Conservation (phyloP, 1,140 invertebrate species). For the Diabrotica virgifera region DNA sequence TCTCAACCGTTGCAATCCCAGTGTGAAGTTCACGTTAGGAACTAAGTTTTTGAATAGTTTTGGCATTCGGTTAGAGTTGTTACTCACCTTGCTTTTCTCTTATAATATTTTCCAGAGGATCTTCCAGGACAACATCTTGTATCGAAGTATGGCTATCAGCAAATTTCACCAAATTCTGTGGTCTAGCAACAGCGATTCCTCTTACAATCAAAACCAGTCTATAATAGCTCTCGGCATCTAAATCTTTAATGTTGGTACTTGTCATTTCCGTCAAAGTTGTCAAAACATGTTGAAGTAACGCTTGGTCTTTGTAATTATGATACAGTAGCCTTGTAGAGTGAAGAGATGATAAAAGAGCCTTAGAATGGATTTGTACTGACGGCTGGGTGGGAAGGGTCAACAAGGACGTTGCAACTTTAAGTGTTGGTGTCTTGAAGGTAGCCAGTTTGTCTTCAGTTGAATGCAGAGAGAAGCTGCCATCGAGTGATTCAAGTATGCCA, state of each 20-base stretch:
- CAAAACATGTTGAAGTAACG: conserved; percentile 75
- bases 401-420: conserved; percentile 75
- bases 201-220: conserved; percentile 79
- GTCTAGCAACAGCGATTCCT: conserved; percentile 79
- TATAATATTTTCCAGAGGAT: conserved; percentile 46
- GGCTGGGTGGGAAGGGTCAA: conserved; percentile 79
- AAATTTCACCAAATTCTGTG: conserved; percentile 79
- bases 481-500: conserved; percentile 72
- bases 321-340: conserved; percentile 70
- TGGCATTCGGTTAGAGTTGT: too few species aligned
- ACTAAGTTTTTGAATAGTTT: too few species aligned
- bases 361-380: conserved; percentile 73
- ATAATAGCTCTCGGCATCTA: conserved; percentile 91
- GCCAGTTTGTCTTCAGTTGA: conserved; percentile 47
- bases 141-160: conserved; percentile 59
- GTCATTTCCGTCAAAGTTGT: conserved; percentile 65
- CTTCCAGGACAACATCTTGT: conserved; percentile 48
- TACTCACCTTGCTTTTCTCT: conserved; percentile 13
- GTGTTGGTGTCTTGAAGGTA: conserved; percentile 56
- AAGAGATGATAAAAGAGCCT: conserved; percentile 77
- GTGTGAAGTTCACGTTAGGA: too few species aligned
- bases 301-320: conserved; percentile 87
- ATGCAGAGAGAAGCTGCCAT: conserved; percentile 60
- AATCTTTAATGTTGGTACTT: conserved; percentile 53
- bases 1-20: too few species aligned